Evolutionary conservation across 2,113 vertebrate species (phyloP).

Genomic region (Paramormyrops kingsleyae): DNA sequence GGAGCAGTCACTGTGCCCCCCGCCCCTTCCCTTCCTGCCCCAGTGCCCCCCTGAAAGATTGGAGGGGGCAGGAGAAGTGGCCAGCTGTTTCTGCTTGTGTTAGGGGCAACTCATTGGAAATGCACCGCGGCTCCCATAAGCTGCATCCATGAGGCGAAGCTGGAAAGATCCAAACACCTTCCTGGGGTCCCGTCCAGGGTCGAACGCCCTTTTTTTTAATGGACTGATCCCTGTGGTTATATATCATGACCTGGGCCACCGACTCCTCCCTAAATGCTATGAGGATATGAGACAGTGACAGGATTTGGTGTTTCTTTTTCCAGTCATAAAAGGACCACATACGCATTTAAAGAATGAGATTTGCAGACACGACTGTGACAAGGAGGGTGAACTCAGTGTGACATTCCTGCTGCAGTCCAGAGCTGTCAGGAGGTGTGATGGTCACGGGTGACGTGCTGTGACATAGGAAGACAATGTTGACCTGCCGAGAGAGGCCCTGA

Average conservation of each 20-base stretch:
- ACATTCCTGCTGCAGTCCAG: neutral
- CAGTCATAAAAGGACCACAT: neutral
- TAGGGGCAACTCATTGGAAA: neutral
- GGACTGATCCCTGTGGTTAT: neutral
- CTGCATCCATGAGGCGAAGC: neutral
- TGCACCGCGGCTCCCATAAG: neutral
- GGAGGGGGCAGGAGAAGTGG: neutral
- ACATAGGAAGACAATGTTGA: neutral
- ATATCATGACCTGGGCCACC: neutral
- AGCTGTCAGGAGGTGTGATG: neutral
- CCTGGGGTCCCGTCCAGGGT: neutral
- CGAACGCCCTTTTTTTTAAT: neutral
- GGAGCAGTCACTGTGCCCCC: constrained; percentile 18
- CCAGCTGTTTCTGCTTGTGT: constrained; percentile 18
- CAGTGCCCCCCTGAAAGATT: neutral
- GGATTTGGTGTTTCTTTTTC: neutral
- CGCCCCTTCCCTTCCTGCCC: constrained; percentile 5
- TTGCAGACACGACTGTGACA: neutral
- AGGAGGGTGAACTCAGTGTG: neutral
- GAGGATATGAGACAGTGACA: neutral
- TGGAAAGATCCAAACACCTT: neutral
- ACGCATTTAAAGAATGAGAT: neutral
- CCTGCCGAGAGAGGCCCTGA: neutral
- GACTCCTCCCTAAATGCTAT: neutral
- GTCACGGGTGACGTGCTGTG: neutral